Evolutionary conservation across 2,888 invertebrate species (phyloP).

Genomic region (Eupithecia subumbrata): DNA sequence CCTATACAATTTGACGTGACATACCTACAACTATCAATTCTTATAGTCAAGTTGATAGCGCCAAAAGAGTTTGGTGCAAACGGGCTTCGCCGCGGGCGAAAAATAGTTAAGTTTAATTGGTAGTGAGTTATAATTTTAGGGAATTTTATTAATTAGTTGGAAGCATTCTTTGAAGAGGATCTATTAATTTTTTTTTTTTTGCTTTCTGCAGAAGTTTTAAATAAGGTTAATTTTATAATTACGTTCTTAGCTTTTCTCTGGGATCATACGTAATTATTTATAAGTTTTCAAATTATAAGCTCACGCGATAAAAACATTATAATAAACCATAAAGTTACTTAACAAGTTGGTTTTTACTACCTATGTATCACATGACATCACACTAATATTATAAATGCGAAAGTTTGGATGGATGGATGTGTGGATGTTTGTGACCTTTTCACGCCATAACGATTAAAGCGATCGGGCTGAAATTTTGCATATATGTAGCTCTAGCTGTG

Average conservation of each 20-base stretch:
- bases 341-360: too few species aligned
- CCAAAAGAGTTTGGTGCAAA: background rate
- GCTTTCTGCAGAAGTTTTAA: background rate
- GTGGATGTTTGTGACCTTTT: too few species aligned
- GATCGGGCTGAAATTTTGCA: too few species aligned
- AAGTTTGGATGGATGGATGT: too few species aligned
- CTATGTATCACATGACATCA: too few species aligned
- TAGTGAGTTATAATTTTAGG: background rate
- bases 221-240: background rate
- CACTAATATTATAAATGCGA: too few species aligned
- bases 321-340: background rate
- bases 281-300: background rate
- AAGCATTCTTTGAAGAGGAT: background rate
- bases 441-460: too few species aligned
- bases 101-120: background rate
- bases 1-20: too few species aligned
- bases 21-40: background rate
- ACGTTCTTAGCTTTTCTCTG: background rate
- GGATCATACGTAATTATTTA: background rate
- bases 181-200: constrained; percentile 20
- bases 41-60: background rate
- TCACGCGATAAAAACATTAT: background rate
- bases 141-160: background rate
- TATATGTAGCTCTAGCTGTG: too few species aligned
- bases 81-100: background rate